Base-by-base conservation (phyloP, 92 coral and sea anemone species). In the Galaxea fascicularis region DNA sequence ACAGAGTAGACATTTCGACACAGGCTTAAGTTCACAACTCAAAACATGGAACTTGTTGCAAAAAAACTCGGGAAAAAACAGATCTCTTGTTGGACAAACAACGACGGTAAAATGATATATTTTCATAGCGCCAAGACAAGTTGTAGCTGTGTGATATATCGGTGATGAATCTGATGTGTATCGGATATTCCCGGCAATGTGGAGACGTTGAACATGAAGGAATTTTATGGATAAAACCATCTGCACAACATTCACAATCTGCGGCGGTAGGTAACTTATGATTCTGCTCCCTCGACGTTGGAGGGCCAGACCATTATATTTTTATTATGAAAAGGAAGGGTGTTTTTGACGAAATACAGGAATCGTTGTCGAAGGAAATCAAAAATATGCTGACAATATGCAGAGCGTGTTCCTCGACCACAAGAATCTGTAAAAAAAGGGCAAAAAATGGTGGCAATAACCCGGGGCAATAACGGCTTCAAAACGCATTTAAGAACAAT, bases 221-320 rank as follows among this genome's bases (percentile, higher is more conserved):
- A 79, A 66, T 79, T 79, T 62, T 77, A 24, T 39, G 57, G 70
- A 59, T 14, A 59, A 76, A 77, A 67, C 65, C 84, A 82, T 82
- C 86, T 82, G 86, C 45, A 41, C 28, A 74, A 66, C 28, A 53
- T 56, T 57, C 52, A 17, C 59, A 56, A 49, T 79, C 21, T 49
- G 28, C 60, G 58, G 86, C 86, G 86, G 86, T 82, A 82, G 86
- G 86, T 82, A 82, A 60, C 77, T 68, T 82, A 54, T 70, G 78
- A 82, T 71, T 82, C 69, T 44, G 10, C 51, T 79, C 17, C 60
- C 57, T 57, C 86, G 25, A 35, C 78, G 86, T 82, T 70, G 86
- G 78, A 82, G 86, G 86, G 78, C 86, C 18, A 11, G 72, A 58
- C 75, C 45, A 65, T 21, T 39, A 70, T 39, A 15, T 44, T 31